Percentiles rank a stretch among this genome's conserved stretches.
These are phyloP conservation scores for Drosophila simulans DNA, from an alignment of 1,140 invertebrate genomes.

Conservation along the genomic window DNA sequence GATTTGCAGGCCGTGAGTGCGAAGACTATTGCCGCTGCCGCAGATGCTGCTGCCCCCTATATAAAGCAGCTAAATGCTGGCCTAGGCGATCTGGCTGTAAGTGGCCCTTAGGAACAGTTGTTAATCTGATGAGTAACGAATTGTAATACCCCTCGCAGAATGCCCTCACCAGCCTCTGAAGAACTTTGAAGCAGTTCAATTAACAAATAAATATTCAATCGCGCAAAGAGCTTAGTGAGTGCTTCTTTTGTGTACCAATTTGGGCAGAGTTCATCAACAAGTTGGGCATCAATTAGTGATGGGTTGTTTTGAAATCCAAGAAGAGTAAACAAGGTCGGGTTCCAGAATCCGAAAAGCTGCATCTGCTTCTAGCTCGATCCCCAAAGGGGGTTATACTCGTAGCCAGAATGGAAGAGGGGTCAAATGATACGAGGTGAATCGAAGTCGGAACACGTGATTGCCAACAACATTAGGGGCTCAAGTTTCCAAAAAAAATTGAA, in stretches of 20 bases:
- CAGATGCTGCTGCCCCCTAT: slow-evolving; percentile 44
- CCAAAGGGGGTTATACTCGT: background rate
- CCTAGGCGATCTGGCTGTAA: slow-evolving; percentile 44
- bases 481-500: slow-evolving; percentile 38
- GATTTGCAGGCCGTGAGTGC: slow-evolving; percentile 37
- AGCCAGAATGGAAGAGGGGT: slow-evolving; percentile 57
- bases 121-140: slow-evolving; percentile 27
- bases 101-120: slow-evolving; percentile 13
- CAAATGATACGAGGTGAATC: slow-evolving; percentile 72
- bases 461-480: slow-evolving; percentile 70
- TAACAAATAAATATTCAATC: slow-evolving; percentile 59
- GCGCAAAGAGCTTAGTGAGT: slow-evolving; percentile 29
- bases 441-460: slow-evolving; percentile 69
- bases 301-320: slow-evolving; percentile 72
- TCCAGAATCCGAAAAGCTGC: slow-evolving; percentile 41
- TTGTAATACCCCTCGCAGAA: slow-evolving; percentile 22
- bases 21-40: slow-evolving; percentile 46
- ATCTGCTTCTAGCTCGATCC: slow-evolving; percentile 31
- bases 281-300: slow-evolving; percentile 67
- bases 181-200: slow-evolving; percentile 17
- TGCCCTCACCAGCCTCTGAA: slow-evolving; percentile 34
- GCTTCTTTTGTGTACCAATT: slow-evolving; percentile 53
- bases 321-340: slow-evolving; percentile 69
- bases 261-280: slow-evolving; percentile 59
- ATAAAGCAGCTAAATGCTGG: slow-evolving; percentile 32